phyloP scores from a whole-genome alignment of 92 coral and sea anemone genomes.

The Muricea muricata region DNA sequence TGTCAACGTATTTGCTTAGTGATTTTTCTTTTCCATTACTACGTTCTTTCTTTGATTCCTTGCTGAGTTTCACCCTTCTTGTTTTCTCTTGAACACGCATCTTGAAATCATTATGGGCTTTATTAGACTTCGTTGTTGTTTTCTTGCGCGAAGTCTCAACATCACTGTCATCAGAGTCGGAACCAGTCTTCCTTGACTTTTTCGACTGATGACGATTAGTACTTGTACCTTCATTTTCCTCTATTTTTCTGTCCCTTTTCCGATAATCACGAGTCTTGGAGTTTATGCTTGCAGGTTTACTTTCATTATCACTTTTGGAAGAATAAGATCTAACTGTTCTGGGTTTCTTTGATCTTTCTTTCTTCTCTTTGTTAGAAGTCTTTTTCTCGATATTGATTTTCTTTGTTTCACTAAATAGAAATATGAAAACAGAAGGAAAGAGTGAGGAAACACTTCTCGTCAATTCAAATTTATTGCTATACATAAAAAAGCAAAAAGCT shows the following conservation, averaged over 20 bases:
- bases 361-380: conserved; percentile 19
- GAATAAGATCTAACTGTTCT: background rate
- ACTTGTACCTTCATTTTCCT: background rate
- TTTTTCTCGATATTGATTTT: background rate
- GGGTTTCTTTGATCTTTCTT: background rate
- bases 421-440: background rate
- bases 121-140: background rate
- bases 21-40: background rate
- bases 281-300: background rate
- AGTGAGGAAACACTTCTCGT: background rate
- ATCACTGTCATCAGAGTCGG: background rate
- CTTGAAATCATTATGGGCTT: background rate
- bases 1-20: background rate
- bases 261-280: background rate
- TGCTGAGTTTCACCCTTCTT: background rate
- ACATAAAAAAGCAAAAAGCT: background rate
- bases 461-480: too few species aligned
- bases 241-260: background rate
- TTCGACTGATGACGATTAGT: background rate
- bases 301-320: conserved; percentile 16
- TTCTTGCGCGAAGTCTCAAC: background rate
- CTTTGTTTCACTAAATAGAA: background rate
- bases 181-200: background rate
- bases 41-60: background rate
- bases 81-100: background rate